A percentile compares a stretch with the other conserved stretches of the same genome.
Evolutionary conservation across 2,113 vertebrate species (phyloP).

Genomic region (Vimba vimba): DNA sequence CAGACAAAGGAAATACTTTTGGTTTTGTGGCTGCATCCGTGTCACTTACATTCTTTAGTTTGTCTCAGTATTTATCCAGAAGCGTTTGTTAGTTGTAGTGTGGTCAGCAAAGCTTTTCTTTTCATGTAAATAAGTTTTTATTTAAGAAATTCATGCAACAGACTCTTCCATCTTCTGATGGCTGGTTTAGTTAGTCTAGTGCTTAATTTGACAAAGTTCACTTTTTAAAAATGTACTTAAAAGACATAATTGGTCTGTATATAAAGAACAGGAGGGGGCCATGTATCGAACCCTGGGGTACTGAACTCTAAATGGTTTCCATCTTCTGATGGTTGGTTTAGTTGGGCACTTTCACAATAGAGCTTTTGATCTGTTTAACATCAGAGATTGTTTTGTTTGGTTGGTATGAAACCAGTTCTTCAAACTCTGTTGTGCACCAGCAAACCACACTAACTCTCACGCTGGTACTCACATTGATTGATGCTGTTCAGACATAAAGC

Average conservation of each 20-base stretch:
- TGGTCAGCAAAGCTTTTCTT: constrained; percentile 37
- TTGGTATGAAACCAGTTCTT: background rate
- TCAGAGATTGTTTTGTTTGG: background rate
- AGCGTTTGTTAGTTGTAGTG: background rate
- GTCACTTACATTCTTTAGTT: background rate
- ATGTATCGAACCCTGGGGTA: no score
- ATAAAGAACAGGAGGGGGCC: no score
- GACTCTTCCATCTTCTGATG: background rate
- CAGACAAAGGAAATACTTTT: constrained; percentile 22
- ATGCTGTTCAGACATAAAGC: no score
- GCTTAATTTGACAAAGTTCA: no score
- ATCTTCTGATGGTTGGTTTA: background rate
- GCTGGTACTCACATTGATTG: no score
- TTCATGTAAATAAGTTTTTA: background rate
- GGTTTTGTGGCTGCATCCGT: background rate
- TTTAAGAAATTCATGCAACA: background rate
- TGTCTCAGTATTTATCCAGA: background rate
- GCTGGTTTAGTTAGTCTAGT: no score
- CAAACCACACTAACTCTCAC: background rate
- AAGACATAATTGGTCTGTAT: no score
- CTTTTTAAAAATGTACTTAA: no score
- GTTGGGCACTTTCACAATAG: background rate
- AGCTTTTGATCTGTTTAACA: background rate
- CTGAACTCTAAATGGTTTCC: no score
- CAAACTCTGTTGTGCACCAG: background rate